Evolutionary conservation across 2,888 invertebrate genomes (phyloP), one percentile per base, ranked within the genome.

Genomic region (Drosophila neotestacea): DNA sequence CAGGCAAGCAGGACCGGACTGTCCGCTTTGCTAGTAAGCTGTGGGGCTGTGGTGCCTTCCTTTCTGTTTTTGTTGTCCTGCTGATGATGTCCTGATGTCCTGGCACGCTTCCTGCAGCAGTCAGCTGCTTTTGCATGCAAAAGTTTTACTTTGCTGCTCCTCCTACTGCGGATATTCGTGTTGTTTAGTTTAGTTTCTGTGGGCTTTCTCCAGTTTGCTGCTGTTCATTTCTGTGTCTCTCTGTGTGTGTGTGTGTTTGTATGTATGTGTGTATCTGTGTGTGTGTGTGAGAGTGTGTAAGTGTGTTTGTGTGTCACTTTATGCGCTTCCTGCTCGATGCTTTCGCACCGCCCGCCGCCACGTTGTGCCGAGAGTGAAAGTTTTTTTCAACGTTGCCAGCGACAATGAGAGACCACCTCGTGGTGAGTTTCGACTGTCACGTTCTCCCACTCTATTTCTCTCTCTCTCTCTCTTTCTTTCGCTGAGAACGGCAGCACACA

Each of bases 351-450:
- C 73, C 70, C 70, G 78, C 73, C 78, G 88, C 84, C 88, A 81
- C 88, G 88, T 88, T 83, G 80, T 85, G 83, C 74, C 84, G 88
- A 84, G 84, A 84, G 84, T 84, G 84, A 84, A 84, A 84, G 84
- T 84, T 72, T 79, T 77, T 46, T 59, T 70, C n/a, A 59, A 63
- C 63, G 52, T 62, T 66, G 70, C 58, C 61, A 59, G 65, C 65
- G 47, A 66, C 70, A 60, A 27, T 42, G 39, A 77, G 61, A 30
- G 38, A 16, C 28, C 42, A 61, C 47, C 60, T 66, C 70, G 79
- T 85, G 80, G 77, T 84, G 80, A 85, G 54, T 75, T 84, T 39
- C 22, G 39, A 44, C 58, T 60, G 44, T 44, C 52, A 30, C 59
- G 30, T 41, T 51, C 66, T 42, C 58, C 48, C 46, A 10, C 34